Evolutionary conservation across 2,797 vertebrate genomes (phyloP), one percentile per base, ranked within the genome.

Genomic region (Chrysocyon brachyurus): DNA sequence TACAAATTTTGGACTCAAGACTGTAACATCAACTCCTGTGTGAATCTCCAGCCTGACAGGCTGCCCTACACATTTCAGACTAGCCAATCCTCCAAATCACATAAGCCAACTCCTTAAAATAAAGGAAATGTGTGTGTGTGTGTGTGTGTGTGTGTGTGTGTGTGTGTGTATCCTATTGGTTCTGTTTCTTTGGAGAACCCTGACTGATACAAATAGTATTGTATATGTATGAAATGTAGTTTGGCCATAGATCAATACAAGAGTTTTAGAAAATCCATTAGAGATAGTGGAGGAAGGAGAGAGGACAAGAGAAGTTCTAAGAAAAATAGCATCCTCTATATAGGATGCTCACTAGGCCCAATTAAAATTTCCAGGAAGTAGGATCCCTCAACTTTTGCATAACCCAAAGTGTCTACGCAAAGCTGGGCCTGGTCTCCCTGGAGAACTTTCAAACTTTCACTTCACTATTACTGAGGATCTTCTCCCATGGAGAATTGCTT

Each of bases 101-200:
- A 56, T 52, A 36, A 82, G 52, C 52, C 66, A 92, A 79, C 46
- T 56, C 28, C 19, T 52, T 77, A 63, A 59, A 89, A 66, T 82
- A 93, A 87, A 83, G 52, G 49, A 31, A 56, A 1, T 10, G 16
- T 63, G 16, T 56, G 46, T 56, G 40, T 49, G 15, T 59, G 31
- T 46, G 84, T 52, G 31, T n/a, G n/a, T 77, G 59, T 68, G 16
- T 87, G 31, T 82, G 57, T 59, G 57, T 36, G 46, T 31, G 77
- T 57, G 68, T 63, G 22, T 77, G 16, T 49, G 33, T 52, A 31
- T 77, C n/a, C 3, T 66, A 6, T n/a, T 56, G 61, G 21, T 63
- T 87, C 56, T 87, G 36, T 88, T 95, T 97, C 75, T 95, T 31
- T 66, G 81, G 40, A 86, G 63, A 61, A 63, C n/a, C 9, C 56